Conservation (phyloP, 2,888 invertebrate genomes). For the Aquatica leii region DNA sequence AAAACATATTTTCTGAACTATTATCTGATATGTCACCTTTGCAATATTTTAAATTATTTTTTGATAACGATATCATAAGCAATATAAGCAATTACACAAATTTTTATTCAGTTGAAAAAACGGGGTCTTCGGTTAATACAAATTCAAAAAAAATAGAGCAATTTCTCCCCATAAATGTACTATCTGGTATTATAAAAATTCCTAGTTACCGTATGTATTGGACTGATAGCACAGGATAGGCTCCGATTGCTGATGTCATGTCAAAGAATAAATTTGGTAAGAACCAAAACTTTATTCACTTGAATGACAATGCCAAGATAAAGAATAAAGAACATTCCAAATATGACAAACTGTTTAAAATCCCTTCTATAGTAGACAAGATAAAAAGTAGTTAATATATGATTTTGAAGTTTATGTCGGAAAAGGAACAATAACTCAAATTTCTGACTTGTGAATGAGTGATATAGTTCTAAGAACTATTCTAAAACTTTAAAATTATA, state of each 20-base stretch:
- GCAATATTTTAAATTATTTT: slow-evolving; percentile 15
- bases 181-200: slow-evolving; percentile 40
- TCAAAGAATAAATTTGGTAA: slow-evolving; percentile 43
- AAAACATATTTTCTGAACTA: slow-evolving; percentile 15
- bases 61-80: slow-evolving; percentile 9
- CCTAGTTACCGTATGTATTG: slow-evolving; percentile 44
- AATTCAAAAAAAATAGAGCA: slow-evolving; percentile 40
- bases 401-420: too few relatives aligned
- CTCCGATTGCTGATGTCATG: slow-evolving; percentile 38
- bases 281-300: slow-evolving; percentile 24
- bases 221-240: slow-evolving; percentile 39
- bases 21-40: background rate
- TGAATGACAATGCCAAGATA: slow-evolving; percentile 36
- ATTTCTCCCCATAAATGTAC: slow-evolving; percentile 41
- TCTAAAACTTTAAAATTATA: too few relatives aligned
- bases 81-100: slow-evolving; percentile 40
- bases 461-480: too few relatives aligned
- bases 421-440: too few relatives aligned
- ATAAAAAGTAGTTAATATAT: too few relatives aligned
- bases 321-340: slow-evolving; percentile 15
- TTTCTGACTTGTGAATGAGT: too few relatives aligned
- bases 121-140: slow-evolving; percentile 35
- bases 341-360: slow-evolving; percentile 44
- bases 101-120: slow-evolving; percentile 40
- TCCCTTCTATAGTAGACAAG: too few relatives aligned